Evolutionary conservation across 2,888 invertebrate genomes (phyloP).

Genomic region (Heliconius aoede): DNA sequence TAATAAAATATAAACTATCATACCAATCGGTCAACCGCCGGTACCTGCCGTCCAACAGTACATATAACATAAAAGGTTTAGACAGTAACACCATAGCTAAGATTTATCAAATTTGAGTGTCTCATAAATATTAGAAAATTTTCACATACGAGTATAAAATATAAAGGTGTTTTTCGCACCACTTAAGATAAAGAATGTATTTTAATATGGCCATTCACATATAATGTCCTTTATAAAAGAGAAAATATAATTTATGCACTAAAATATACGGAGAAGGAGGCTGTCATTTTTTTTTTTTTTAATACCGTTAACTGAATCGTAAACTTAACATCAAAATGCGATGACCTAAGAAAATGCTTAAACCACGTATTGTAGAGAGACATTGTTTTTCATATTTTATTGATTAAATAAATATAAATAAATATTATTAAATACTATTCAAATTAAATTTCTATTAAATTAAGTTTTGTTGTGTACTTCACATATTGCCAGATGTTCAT

Average conservation of each 20-base stretch:
- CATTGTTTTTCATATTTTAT: constrained; percentile 2
- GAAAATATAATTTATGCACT: neutral
- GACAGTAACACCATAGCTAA: neutral
- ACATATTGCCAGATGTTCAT: neutral
- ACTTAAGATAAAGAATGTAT: neutral
- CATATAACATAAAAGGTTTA: neutral
- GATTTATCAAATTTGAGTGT: neutral
- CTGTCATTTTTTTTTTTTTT: neutral
- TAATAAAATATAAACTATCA: neutral
- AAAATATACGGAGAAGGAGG: neutral
- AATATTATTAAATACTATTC: constrained; percentile 8
- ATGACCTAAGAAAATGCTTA: neutral
- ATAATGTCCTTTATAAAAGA: neutral
- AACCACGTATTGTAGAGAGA: neutral
- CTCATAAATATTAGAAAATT: neutral
- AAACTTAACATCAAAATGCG: neutral
- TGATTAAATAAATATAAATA: constrained; percentile 20
- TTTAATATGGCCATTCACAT: neutral
- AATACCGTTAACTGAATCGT: neutral
- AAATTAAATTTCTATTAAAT: constrained; percentile 9
- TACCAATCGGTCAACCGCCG: too few relatives aligned
- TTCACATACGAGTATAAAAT: neutral
- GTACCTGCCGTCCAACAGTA: neutral
- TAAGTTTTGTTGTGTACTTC: constrained; percentile 1
- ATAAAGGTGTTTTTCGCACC: neutral